Evolutionary conservation across 2,888 invertebrate genomes (phyloP).

Genomic region (Odontocolon sp.): DNA sequence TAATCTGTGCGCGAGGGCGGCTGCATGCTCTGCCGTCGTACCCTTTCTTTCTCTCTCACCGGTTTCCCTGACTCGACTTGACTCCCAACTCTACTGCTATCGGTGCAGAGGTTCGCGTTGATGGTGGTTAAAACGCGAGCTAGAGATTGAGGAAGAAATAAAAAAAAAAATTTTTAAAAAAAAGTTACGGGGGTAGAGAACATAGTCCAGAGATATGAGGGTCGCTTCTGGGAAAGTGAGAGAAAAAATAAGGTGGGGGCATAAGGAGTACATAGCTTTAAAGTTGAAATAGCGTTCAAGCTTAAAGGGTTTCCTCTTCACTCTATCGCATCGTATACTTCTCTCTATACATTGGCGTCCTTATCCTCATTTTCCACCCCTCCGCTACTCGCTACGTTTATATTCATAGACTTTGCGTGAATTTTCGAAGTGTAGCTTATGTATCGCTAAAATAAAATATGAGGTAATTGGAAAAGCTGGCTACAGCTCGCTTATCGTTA

Average conservation of each 20-base stretch:
- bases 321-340: constrained; percentile 25
- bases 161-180: not conserved
- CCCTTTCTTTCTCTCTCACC: too few relatives aligned
- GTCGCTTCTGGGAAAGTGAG: constrained; percentile 7
- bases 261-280: constrained; percentile 42
- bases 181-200: constrained; percentile 14
- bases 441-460: constrained; percentile 18
- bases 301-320: constrained; percentile 56
- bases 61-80: constrained; percentile 17
- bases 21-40: constrained; percentile 31
- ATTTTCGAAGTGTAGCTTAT: constrained; percentile 27
- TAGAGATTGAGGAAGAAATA: constrained; percentile 21
- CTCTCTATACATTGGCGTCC: constrained; percentile 5
- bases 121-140: constrained; percentile 46
- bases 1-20: constrained; percentile 67
- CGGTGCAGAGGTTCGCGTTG: constrained; percentile 40
- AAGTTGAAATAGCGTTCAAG: constrained; percentile 59
- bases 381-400: constrained; percentile 4
- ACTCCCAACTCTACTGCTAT: constrained; percentile 14
- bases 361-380: not conserved
- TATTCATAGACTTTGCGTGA: constrained; percentile 28
- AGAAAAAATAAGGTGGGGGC: constrained; percentile 1
- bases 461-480: constrained; percentile 30
- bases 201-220: constrained; percentile 28
- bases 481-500: not conserved